phyloP scores from a whole-genome alignment of 2,797 vertebrate genomes.

The Odontamblyopus rebecca region DNA sequence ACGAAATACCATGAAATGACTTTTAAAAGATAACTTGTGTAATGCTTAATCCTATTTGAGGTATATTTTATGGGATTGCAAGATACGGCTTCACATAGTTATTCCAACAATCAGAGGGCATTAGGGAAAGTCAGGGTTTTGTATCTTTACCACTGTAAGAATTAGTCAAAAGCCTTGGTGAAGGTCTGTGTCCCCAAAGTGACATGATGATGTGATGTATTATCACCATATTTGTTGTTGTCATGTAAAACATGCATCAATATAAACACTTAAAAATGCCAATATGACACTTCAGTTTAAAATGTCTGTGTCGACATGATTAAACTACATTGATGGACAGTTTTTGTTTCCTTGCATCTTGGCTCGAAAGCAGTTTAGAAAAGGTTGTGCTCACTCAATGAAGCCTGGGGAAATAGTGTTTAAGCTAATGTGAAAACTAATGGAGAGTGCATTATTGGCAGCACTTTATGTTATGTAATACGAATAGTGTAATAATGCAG shows the following conservation, averaged over 20 bases:
- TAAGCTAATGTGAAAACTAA: slow-evolving; percentile 23
- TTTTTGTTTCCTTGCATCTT: slow-evolving; percentile 1
- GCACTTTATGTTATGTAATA: slow-evolving; percentile 8
- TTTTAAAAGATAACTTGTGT: no score
- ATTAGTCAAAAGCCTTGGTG: no score
- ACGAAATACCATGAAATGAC: no score
- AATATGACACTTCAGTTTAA: neutral
- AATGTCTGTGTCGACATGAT: neutral
- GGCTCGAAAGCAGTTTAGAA: slow-evolving; percentile 18
- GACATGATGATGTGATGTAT: neutral
- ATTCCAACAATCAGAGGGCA: no score
- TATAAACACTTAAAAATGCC: slow-evolving; percentile 57
- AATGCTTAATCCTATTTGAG: no score
- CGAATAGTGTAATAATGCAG: slow-evolving; percentile 11
- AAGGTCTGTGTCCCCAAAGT: no score
- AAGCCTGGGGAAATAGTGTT: neutral
- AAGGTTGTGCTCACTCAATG: slow-evolving; percentile 15
- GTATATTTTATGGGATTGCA: no score
- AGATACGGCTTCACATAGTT: no score
- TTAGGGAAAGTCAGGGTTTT: no score
- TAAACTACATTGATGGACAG: slow-evolving; percentile 11
- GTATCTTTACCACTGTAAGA: no score
- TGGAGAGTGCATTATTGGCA: slow-evolving; percentile 24
- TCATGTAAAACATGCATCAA: slow-evolving; percentile 35
- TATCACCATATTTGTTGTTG: neutral